phyloP scores from a whole-genome alignment of 2,113 vertebrate genomes.

The Ploceus nigricollis region DNA sequence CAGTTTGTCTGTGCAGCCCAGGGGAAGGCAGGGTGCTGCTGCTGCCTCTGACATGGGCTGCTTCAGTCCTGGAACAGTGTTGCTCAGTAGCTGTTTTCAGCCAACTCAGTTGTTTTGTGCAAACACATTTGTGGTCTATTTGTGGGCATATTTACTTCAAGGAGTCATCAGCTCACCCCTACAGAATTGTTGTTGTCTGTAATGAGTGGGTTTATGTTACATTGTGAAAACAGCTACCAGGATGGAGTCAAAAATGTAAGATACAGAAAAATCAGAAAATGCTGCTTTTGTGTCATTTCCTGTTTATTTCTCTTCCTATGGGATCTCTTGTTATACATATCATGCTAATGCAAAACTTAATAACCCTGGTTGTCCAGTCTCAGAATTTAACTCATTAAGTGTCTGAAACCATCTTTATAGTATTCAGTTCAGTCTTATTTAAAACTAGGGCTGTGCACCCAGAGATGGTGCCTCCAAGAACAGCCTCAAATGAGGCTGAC shows the following conservation, averaged over 20 bases:
- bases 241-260: conserved; percentile 3
- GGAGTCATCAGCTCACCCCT: not conserved
- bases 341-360: not conserved
- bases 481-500: not conserved
- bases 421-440: not conserved
- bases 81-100: not conserved
- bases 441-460: not conserved
- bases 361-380: rapidly evolving
- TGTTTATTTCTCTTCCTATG: not conserved
- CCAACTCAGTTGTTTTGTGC: not conserved
- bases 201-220: conserved; percentile 14
- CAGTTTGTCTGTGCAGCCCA: not conserved
- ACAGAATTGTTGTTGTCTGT: not conserved
- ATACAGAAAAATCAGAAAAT: not conserved
- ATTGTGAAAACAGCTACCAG: not conserved
- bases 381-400: not conserved
- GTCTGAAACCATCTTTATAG: not conserved
- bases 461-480: not conserved
- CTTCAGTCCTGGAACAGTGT: not conserved
- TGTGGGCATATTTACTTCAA: not conserved
- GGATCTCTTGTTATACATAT: not conserved
- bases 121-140: not conserved
- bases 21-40: not conserved
- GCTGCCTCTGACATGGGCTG: not conserved
- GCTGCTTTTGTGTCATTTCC: conserved; percentile 29